Percentiles rank a stretch among this genome's conserved stretches.
phyloP scores from a whole-genome alignment of 2,797 vertebrate species.

The Coilia nasus region DNA sequence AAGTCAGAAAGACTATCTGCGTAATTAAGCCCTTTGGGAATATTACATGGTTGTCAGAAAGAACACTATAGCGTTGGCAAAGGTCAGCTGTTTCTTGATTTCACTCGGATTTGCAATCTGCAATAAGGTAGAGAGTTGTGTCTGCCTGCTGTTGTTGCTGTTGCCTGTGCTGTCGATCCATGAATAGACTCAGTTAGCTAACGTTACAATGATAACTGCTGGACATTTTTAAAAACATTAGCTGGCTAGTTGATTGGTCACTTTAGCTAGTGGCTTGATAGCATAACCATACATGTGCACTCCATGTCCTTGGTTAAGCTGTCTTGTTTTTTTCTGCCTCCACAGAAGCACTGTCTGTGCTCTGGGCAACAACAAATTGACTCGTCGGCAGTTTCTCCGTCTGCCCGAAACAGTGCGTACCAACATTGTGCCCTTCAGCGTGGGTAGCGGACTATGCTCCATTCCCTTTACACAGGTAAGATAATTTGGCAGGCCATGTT shows the following conservation, averaged over 20 bases:
- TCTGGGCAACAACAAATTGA: slow-evolving; percentile 50
- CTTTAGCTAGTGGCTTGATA: background rate
- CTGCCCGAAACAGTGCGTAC: slow-evolving; percentile 49
- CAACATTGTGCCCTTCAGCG: slow-evolving; percentile 54
- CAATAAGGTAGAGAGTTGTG: background rate
- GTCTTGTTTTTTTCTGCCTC: background rate
- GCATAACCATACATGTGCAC: background rate
- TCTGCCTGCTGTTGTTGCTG: background rate
- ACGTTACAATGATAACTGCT: background rate
- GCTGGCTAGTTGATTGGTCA: background rate
- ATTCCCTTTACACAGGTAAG: slow-evolving; percentile 73
- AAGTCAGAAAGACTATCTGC: background rate
- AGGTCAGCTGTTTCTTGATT: background rate
- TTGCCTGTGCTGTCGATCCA: background rate
- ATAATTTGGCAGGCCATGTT: background rate
- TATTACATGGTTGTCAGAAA: background rate
- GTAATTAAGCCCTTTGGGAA: background rate
- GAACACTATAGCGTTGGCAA: background rate
- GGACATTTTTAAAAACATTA: background rate
- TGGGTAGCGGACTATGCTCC: slow-evolving; percentile 68
- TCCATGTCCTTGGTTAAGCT: background rate
- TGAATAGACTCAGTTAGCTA: background rate
- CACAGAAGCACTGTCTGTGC: slow-evolving; percentile 61
- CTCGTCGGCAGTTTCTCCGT: slow-evolving; percentile 44
- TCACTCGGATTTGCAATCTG: background rate